Conservation (phyloP, 2,888 invertebrate species). For the Taenaris catops region DNA sequence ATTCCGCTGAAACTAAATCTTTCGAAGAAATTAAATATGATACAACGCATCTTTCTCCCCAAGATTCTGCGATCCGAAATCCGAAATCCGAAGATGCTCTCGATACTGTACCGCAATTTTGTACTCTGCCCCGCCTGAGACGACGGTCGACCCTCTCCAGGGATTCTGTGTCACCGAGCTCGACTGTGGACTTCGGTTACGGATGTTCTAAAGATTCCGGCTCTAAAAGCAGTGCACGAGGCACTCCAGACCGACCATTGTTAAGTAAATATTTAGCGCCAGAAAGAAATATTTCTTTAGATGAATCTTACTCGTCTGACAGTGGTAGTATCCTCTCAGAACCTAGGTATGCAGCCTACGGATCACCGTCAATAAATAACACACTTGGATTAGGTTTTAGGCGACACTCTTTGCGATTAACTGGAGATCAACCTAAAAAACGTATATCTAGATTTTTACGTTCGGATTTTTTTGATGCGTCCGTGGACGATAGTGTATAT, state of each 20-base stretch:
- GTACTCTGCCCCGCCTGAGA: conserved; percentile 53
- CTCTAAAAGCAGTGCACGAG: conserved; percentile 38
- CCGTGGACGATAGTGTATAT: conserved; percentile 83
- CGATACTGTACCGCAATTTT: conserved; percentile 37
- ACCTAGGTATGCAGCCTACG: conserved; percentile 62
- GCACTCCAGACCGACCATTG: conserved; percentile 72
- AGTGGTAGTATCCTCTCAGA: conserved; percentile 49
- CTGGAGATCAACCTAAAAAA: conserved; percentile 69
- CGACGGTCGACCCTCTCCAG: conserved; percentile 34
- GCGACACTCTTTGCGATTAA: conserved; percentile 47
- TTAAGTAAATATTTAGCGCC: conserved; percentile 78
- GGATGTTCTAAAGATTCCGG: conserved; percentile 22
- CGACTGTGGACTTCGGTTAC: conserved; percentile 20
- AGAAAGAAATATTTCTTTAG: conserved; percentile 51
- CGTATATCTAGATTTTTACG: conserved; percentile 87
- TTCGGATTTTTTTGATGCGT: conserved; percentile 88
- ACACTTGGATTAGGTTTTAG: conserved; percentile 32
- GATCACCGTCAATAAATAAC: conserved; percentile 30
- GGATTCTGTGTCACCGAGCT: conserved; percentile 28
- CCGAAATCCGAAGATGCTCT: conserved; percentile 6
- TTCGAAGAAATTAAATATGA: not conserved
- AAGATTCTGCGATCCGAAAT: not conserved
- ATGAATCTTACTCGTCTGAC: conserved; percentile 50
- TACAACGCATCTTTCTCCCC: not conserved
- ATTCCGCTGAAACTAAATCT: conserved; percentile 1